Evolutionary conservation across 2,888 invertebrate genomes (phyloP).

Genomic region (Erebia palarica): DNA sequence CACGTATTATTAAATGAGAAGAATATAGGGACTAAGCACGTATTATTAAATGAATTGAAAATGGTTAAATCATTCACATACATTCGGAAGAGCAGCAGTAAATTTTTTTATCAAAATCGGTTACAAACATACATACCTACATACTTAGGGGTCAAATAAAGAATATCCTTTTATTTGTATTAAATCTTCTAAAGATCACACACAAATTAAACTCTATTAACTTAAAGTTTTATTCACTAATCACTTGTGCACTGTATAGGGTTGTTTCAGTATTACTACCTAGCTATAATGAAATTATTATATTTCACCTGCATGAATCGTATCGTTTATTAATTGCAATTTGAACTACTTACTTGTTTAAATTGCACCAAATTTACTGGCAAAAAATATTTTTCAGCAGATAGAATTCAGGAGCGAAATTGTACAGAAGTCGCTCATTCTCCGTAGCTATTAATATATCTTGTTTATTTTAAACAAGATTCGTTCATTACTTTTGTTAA

Average conservation of each 20-base stretch:
- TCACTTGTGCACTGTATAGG: not conserved
- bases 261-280: not conserved
- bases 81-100: too few species aligned
- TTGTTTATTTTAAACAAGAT: constrained; percentile 12
- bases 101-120: too few species aligned
- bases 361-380: constrained; percentile 6
- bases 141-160: too few species aligned
- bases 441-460: constrained; percentile 11
- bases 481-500: not conserved
- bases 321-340: not conserved
- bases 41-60: not conserved
- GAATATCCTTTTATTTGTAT: too few species aligned
- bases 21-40: too few species aligned
- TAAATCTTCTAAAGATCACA: too few species aligned
- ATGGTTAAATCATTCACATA: not conserved
- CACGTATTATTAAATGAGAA: too few species aligned
- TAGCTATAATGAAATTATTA: not conserved
- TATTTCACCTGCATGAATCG: not conserved
- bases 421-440: not conserved
- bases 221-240: not conserved
- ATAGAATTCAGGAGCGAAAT: not conserved
- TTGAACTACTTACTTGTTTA: not conserved
- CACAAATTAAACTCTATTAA: not conserved
- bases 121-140: too few species aligned
- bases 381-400: constrained; percentile 1